Evolutionary conservation across 2,797 vertebrate genomes (phyloP), one percentile per base, ranked within the genome.

Genomic region (Malurus leucopterus): DNA sequence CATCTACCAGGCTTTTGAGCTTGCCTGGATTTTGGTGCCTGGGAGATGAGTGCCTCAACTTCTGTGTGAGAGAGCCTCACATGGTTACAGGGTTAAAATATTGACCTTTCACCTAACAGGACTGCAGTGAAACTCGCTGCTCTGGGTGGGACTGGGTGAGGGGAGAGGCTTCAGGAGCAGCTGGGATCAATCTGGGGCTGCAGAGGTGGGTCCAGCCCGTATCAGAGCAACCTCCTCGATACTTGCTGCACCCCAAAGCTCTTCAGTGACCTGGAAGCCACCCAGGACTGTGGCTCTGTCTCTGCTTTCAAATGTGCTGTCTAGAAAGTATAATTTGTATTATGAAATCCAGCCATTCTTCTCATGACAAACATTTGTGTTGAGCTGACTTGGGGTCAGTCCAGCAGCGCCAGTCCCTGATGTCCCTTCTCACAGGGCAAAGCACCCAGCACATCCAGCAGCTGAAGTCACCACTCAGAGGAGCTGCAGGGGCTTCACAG

Each of bases 171-270:
- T 53, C 38, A 30, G 29, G 44, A 14, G 2, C 10, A 44, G 11
- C 69, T 80, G 62, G 43, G 8, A 19, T 55, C 30, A 23, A 22
- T n/a, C 8, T 72, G 68, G 50, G 20, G 38, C 46, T 12, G 11
- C 8, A 54, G 73, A 29, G 29, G 9, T 18, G 20, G 24, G 11
- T 22, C 19, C 27, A 58, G 32, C 30, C 21, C 15, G 30, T 7
- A 5, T 65, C 32, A 36, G 6, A 53, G 38, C 13, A 59, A 21
- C 0, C 1, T 23, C 13, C 44, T 32, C 22, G 6, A 7, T 18
- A 6, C 13, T 54, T 79, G 22, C 32, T n/a, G 6, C 8, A 18
- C 21, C 29, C 18, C 27, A 75, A 51, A 75, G 38, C n/a, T 8
- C 18, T 65, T 15, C 18, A 59, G 43, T 15, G 61, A 44, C 36